Conservation (phyloP, 1,140 invertebrate species). For the Hypsibius dujardini region DNA sequence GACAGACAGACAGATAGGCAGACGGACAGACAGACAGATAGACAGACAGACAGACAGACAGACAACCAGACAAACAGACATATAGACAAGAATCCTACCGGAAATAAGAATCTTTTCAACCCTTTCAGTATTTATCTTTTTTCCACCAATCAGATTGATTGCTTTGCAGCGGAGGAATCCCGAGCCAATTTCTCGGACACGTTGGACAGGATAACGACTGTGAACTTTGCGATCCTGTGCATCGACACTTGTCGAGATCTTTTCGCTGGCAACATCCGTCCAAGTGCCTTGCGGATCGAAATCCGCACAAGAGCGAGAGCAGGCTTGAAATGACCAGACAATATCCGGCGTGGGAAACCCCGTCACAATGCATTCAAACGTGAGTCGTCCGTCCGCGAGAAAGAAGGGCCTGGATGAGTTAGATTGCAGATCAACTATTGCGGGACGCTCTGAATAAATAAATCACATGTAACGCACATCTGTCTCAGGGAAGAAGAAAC, state of each 20-base stretch:
- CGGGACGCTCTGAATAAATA: not conserved
- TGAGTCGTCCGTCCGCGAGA: not conserved
- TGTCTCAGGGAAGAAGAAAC: no score
- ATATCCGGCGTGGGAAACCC: not conserved
- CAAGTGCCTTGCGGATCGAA: not conserved
- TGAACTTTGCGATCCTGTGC: not conserved
- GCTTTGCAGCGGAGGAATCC: not conserved
- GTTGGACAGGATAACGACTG: not conserved
- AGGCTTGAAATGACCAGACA: not conserved
- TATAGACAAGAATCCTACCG: no score
- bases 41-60: no score
- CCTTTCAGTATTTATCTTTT: no score
- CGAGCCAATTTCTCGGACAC: not conserved
- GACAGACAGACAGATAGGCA: no score
- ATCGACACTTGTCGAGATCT: not conserved
- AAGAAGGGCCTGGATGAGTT: not conserved
- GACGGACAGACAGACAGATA: no score
- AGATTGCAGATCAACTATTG: not conserved
- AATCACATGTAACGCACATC: no score
- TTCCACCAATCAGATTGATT: no score
- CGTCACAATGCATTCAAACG: not conserved
- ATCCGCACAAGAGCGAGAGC: not conserved
- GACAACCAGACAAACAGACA: no score
- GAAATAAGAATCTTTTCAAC: no score
- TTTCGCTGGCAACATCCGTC: not conserved